These are phyloP conservation scores for Channa argus DNA, from an alignment of 2,113 vertebrate species.

Conservation along the genomic window DNA sequence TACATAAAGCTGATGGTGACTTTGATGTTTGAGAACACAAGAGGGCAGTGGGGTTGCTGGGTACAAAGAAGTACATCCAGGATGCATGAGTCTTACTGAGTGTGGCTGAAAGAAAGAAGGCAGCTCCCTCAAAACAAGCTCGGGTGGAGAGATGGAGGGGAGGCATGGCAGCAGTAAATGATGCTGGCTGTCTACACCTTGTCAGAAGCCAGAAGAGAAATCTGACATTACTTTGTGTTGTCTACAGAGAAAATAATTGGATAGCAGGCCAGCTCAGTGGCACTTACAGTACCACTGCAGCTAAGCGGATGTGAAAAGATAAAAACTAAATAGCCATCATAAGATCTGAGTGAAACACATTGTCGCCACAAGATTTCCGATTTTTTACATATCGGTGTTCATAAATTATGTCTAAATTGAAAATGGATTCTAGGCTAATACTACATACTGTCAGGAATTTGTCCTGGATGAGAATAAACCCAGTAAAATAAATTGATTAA, in stretches of 20 bases:
- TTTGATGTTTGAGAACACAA: slow-evolving; percentile 53
- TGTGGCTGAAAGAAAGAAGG: slow-evolving; percentile 57
- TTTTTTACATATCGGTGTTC: background rate
- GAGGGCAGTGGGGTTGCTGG: slow-evolving; percentile 47
- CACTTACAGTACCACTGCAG: slow-evolving; percentile 54
- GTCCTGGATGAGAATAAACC: background rate
- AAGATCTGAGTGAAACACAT: slow-evolving; percentile 6
- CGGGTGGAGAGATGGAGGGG: slow-evolving; percentile 62
- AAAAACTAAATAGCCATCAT: slow-evolving; percentile 2
- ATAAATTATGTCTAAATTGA: background rate
- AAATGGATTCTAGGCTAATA: background rate
- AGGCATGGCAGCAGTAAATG: slow-evolving; percentile 76
- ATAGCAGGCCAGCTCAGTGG: slow-evolving; percentile 51
- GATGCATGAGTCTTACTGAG: slow-evolving; percentile 41
- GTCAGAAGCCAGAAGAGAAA: slow-evolving; percentile 78
- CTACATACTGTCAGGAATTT: background rate
- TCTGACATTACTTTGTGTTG: slow-evolving; percentile 78
- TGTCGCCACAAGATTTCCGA: background rate
- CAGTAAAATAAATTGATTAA: background rate
- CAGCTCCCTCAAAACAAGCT: slow-evolving; percentile 66
- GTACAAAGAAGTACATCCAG: slow-evolving; percentile 39
- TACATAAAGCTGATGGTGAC: slow-evolving; percentile 39
- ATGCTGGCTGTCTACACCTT: slow-evolving; percentile 76
- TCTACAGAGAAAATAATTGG: slow-evolving; percentile 79
- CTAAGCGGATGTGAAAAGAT: slow-evolving; percentile 18